Evolutionary conservation across 2,797 vertebrate species (phyloP), one percentile per base, ranked within the genome.

Genomic region (Mus spretus): DNA sequence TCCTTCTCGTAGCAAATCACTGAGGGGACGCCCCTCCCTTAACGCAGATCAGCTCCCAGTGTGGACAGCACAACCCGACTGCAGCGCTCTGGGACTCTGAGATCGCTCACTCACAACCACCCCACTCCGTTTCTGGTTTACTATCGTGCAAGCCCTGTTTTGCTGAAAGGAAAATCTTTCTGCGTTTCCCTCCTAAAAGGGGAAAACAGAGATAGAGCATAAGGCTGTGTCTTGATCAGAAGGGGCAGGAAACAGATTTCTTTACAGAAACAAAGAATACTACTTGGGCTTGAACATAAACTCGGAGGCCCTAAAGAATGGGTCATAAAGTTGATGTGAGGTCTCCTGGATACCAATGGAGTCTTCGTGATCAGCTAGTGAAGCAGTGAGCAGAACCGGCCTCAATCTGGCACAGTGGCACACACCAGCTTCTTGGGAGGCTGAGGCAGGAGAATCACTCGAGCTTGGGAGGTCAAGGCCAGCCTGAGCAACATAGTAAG

Each of bases 121-220:
- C 22, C 50, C 31, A 1, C 12, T 47, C 37, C 0, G 3, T 15
- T 67, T 95, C 79, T 17, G 0, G 15, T 77, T 91, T 13, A 24
- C 50, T 89, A 3, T 87, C 91, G 83, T 14, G 0, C 72, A 96
- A 97, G 81, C 34, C 72, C 40, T 90, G 63, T 94, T 96, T 94
- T 96, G 40, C 89, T 55, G 89, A 88, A 89, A 96, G 70, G 63
- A 92, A 95, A 91, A 26, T 34, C 63, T 61, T 96, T 89, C 84
- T 75, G 75, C 65, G 47, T 88, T 87, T 94, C 28, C 95, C 86
- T 94, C 37, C 95, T 92, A 55, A 95, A 65, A 59, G 81, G n/a
- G 44, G 44, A 88, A 93, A 81, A n/a, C 92, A 89, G 95, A 91
- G 80, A 94, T 81, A 94, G 92, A 50, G 80, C 84, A 55, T 72